These are phyloP conservation scores for Agelas oroides DNA, from an alignment of 37 sponge, comb jelly and placozoan species.

Conservation along the genomic window DNA sequence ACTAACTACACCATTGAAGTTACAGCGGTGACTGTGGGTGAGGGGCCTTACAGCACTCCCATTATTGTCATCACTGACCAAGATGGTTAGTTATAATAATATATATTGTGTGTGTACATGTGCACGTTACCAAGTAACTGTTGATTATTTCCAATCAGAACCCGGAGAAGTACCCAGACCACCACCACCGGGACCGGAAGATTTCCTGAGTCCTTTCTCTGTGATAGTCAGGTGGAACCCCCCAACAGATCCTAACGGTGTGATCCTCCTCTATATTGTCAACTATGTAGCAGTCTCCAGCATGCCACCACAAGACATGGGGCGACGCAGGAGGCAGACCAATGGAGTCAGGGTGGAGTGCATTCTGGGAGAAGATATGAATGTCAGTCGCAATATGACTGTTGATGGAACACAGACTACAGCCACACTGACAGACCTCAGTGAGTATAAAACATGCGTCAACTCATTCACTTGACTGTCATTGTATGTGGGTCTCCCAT, in stretches of 20 bases:
- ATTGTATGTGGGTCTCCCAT: no score
- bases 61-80: constrained; percentile 16
- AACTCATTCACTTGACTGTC: no score
- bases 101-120: neutral
- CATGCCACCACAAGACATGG: neutral
- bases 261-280: constrained; percentile 20
- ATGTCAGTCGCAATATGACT: neutral
- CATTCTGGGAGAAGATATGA: constrained; percentile 16
- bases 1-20: constrained; percentile 36
- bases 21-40: constrained; percentile 41
- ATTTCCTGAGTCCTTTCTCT: neutral
- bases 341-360: neutral
- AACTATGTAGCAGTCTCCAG: constrained; percentile 18
- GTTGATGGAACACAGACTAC: constrained; percentile 34
- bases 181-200: constrained; percentile 6
- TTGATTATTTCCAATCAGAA: no score
- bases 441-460: constrained; percentile 5
- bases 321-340: constrained; percentile 26
- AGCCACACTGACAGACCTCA: constrained; percentile 19
- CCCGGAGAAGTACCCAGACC: constrained; percentile 23
- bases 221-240: constrained; percentile 16
- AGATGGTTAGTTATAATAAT: constrained; percentile 22
- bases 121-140: no score
- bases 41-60: constrained; percentile 28
- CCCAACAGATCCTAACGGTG: constrained; percentile 31